These are phyloP conservation scores for Romanomermis culicivorax DNA, from an alignment of 2,888 invertebrate genomes.

Conservation along the genomic window DNA sequence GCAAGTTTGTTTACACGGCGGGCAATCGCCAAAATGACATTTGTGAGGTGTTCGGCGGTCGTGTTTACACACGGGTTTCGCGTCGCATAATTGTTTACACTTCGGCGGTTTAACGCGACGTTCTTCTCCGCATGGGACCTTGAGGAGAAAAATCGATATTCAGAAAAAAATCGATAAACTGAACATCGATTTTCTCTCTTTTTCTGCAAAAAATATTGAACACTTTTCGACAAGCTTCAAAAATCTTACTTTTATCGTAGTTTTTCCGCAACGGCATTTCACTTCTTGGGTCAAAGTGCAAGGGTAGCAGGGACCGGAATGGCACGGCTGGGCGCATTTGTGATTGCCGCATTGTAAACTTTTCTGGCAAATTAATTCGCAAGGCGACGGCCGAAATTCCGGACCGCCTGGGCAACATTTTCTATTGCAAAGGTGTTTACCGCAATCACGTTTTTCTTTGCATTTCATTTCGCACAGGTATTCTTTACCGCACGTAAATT, in stretches of 20 bases:
- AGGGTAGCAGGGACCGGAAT: constrained; percentile 59
- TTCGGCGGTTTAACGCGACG: constrained; percentile 51
- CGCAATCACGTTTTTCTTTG: constrained; percentile 53
- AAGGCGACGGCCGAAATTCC: constrained; percentile 14
- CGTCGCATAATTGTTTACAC: constrained; percentile 49
- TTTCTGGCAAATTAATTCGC: constrained; percentile 45
- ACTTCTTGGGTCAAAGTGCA: constrained; percentile 48
- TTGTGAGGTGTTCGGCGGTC: constrained; percentile 45
- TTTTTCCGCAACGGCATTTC: constrained; percentile 56
- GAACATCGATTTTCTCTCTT: too few relatives aligned
- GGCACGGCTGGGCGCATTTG: constrained; percentile 57
- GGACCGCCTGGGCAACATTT: constrained; percentile 57
- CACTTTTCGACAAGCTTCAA: neutral
- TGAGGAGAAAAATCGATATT: neutral
- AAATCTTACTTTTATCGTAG: constrained; percentile 38
- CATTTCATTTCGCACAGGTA: constrained; percentile 74
- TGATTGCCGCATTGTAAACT: constrained; percentile 63
- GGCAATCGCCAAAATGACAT: constrained; percentile 63
- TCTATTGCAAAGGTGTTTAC: constrained; percentile 63
- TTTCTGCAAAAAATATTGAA: too few relatives aligned
- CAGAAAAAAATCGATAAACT: too few relatives aligned
- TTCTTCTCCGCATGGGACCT: constrained; percentile 64
- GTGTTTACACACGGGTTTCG: constrained; percentile 66
- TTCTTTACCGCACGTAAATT: constrained; percentile 61
- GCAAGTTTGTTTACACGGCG: constrained; percentile 57